Conservation (phyloP, 1,140 invertebrate species). For the Mizuhopecten yessoensis region DNA sequence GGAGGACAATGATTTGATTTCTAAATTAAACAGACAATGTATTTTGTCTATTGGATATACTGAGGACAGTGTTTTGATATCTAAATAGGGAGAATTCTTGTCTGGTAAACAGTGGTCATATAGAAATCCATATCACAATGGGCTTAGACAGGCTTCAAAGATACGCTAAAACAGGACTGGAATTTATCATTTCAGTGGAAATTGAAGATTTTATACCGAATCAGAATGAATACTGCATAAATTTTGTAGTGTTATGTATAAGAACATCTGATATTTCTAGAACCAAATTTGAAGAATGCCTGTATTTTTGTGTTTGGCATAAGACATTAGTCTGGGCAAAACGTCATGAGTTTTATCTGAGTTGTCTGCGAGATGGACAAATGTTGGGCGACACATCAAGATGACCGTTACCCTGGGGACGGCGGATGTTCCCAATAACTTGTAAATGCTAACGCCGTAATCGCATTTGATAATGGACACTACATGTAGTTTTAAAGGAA, state of each 20-base stretch:
- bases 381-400: constrained; percentile 1
- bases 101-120: background rate
- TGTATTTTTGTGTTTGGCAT: background rate
- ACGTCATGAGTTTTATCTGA: background rate
- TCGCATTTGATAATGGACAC: constrained; percentile 38
- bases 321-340: constrained; percentile 22
- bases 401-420: background rate
- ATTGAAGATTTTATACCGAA: constrained; percentile 9
- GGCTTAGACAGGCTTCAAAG: background rate
- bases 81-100: background rate
- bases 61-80: background rate
- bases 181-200: background rate
- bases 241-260: background rate
- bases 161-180: background rate
- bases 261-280: background rate
- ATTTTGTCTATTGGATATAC: background rate
- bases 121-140: background rate
- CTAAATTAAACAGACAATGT: background rate
- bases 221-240: background rate
- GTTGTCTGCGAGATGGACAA: constrained; percentile 37
- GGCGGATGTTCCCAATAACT: constrained; percentile 31
- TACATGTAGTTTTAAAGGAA: constrained; percentile 35
- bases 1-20: no score
- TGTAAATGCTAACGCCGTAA: constrained; percentile 34
- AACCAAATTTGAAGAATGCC: constrained; percentile 12